phyloP scores from a whole-genome alignment of 2,113 vertebrate species.

The Alectura lathami region DNA sequence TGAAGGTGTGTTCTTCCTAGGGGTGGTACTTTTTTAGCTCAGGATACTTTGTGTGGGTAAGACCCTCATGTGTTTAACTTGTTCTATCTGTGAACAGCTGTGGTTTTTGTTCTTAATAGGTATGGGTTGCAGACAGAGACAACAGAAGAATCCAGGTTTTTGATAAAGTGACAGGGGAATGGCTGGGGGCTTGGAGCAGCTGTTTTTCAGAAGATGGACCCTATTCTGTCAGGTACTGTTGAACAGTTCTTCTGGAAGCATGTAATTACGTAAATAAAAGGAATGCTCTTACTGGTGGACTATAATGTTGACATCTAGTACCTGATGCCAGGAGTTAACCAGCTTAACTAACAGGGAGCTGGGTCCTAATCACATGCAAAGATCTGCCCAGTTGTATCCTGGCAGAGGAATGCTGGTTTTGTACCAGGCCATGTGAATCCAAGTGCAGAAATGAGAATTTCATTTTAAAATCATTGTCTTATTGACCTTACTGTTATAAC shows the following conservation, averaged over 20 bases:
- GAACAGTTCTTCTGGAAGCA: background rate
- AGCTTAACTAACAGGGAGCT: background rate
- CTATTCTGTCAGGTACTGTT: conserved; percentile 87
- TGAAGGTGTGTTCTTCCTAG: background rate
- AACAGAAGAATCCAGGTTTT: conserved; percentile 96
- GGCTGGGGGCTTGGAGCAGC: conserved; percentile 88
- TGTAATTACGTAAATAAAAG: background rate
- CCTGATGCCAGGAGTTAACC: background rate
- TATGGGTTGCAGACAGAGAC: conserved; percentile 95
- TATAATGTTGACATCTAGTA: background rate
- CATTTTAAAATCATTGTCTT: background rate
- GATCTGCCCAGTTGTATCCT: background rate
- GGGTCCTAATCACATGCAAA: background rate
- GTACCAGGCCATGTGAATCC: background rate
- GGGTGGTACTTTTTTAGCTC: background rate
- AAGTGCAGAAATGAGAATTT: background rate
- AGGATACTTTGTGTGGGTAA: background rate
- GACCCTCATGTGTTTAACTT: background rate
- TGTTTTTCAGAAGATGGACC: conserved; percentile 93
- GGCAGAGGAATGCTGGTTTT: background rate
- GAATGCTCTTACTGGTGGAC: background rate
- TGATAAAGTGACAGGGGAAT: conserved; percentile 89
- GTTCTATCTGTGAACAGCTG: background rate
- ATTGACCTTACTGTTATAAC: background rate
- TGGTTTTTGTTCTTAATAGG: conserved; percentile 68